Evolutionary conservation across 2,113 vertebrate species (phyloP).

Genomic region (Coptodon bakossiorum): DNA sequence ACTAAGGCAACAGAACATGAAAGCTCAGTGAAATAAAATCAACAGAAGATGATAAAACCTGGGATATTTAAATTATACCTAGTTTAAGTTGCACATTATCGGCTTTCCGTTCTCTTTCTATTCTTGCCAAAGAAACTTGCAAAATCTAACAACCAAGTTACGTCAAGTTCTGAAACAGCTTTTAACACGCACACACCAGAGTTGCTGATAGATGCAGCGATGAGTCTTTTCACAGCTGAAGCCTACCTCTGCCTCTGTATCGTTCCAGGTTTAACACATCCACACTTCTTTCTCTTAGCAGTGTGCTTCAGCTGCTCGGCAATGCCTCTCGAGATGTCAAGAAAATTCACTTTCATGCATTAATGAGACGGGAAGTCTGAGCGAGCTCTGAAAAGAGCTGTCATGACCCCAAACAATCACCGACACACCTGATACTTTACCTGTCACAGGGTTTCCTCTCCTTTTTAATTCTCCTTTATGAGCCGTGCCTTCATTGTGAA

Average conservation of each 20-base stretch:
- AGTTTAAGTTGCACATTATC: neutral
- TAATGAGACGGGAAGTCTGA: slow-evolving; percentile 19
- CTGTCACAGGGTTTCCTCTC: slow-evolving; percentile 25
- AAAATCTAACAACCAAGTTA: slow-evolving; percentile 1
- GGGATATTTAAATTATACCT: neutral
- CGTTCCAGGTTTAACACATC: neutral
- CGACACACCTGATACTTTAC: slow-evolving; percentile 33
- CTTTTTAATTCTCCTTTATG: slow-evolving; percentile 3
- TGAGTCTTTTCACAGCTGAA: slow-evolving; percentile 24
- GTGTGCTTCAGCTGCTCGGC: slow-evolving; percentile 25
- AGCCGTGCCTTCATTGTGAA: neutral
- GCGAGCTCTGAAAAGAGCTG: slow-evolving; percentile 35
- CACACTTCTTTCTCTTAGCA: slow-evolving; percentile 7
- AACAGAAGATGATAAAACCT: neutral
- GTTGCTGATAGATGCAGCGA: slow-evolving; percentile 17
- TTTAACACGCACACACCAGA: neutral
- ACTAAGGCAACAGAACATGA: neutral
- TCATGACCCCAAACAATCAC: slow-evolving; percentile 13
- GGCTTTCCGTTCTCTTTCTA: slow-evolving; percentile 1
- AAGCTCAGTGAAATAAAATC: neutral
- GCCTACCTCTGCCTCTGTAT: neutral
- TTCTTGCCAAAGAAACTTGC: slow-evolving; percentile 13
- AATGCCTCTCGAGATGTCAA: slow-evolving; percentile 29
- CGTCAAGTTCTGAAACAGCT: slow-evolving; percentile 23
- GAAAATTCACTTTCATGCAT: slow-evolving; percentile 32